These are phyloP conservation scores for Xestia xanthographa DNA, from an alignment of 2,888 invertebrate species.

Conservation along the genomic window DNA sequence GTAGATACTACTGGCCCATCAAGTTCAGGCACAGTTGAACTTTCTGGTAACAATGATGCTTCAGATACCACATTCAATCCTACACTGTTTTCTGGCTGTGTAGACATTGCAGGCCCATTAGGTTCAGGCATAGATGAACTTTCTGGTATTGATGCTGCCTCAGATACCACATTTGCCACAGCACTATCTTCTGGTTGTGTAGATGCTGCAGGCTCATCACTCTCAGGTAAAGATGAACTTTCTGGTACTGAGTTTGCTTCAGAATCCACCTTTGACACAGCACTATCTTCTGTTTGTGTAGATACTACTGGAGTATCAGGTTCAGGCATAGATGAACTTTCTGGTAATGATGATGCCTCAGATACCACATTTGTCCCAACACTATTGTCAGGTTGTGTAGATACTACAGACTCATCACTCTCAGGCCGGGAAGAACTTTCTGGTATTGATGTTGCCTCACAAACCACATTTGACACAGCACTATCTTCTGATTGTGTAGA, in stretches of 20 bases:
- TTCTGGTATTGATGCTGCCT: conserved; percentile 30
- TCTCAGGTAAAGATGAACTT: conserved; percentile 43
- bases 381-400: conserved; percentile 7
- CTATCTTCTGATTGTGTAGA: conserved; percentile 2
- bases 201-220: not conserved
- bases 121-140: conserved; percentile 45
- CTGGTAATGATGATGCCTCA: conserved; percentile 28
- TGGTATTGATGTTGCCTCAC: conserved; percentile 23
- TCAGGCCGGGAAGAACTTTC: conserved; percentile 41
- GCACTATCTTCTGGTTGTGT: not conserved
- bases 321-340: conserved; percentile 44
- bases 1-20: not conserved
- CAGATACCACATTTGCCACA: conserved; percentile 17
- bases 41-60: conserved; percentile 28
- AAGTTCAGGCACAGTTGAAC: conserved; percentile 48
- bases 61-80: not conserved
- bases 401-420: conserved; percentile 30
- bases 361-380: conserved; percentile 11
- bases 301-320: not conserved
- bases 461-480: conserved; percentile 18
- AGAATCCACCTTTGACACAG: conserved; percentile 17
- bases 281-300: conserved; percentile 9
- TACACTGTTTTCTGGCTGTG: not conserved
- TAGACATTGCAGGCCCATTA: conserved; percentile 34
- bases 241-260: conserved; percentile 29